Base-by-base conservation (phyloP, 2,113 vertebrate genomes). In the Gulo gulo region DNA sequence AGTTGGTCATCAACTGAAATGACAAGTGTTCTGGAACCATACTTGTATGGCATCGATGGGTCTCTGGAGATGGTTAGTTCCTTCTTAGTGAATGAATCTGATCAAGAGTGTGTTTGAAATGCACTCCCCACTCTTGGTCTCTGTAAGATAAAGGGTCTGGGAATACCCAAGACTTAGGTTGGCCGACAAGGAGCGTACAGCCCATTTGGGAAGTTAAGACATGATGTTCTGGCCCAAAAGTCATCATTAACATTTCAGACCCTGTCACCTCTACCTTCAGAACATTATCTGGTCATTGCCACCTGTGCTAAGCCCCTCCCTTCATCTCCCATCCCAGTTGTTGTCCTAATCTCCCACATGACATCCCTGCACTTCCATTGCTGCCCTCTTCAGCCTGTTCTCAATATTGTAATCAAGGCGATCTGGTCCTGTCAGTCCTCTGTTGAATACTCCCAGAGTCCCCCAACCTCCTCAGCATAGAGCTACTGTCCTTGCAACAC, bases 1-100 rank as follows among this genome's bases (percentile, higher is more conserved):
- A 94, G 14, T 82, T 94, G 45, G 4, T 96, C 67, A 78, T 52
- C 73, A 39, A 80, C 76, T 65, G 0, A 20, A 91, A 65, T 26
- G 47, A 59, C 90, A 96, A 6, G 13, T 34, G 8, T 67, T 95
- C 31, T 83, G 78, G 55, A 91, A 50, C 50, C 92, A 55, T 21
- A 7, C 65, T 34, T 65, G 29, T 47, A 55, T 16, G 36, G 42
- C n/a, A 31, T 52, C 69, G 11, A 0, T 88, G 1, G 4, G 1
- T 88, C 61, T 97, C 14, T 7, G 15, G 9, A 20, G 74, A 13
- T 24, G 14, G 0, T 0, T 29, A 67, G 52, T 76, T 88, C 42
- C 14, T 86, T 89, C 47, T 7, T 50, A 13, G 29, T 65, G 42
- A 88, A 39, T 14, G 73, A 45, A 29, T 74, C 39, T 26, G 12